phyloP scores from a whole-genome alignment of 2,797 vertebrate genomes.

The Phoebastria nigripes region DNA sequence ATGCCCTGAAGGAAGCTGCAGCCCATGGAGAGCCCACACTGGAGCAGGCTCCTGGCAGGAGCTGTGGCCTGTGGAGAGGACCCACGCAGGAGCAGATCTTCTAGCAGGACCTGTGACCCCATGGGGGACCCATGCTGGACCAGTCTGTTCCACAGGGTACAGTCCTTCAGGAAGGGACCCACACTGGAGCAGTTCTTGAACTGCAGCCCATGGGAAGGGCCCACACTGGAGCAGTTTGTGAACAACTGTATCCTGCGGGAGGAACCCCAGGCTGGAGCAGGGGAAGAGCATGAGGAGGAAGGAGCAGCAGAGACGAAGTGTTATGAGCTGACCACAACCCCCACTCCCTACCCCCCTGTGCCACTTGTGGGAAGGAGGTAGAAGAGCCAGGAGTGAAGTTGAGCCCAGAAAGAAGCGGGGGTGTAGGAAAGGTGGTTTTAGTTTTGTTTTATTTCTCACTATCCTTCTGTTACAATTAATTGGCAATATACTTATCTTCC shows the following conservation, averaged over 20 bases:
- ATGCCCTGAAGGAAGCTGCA: not conserved
- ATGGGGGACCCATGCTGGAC: not conserved
- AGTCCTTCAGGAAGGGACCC: not conserved
- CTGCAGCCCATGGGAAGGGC: not conserved
- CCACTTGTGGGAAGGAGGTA: too few relatives aligned
- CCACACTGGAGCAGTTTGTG: not conserved
- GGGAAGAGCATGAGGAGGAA: not conserved
- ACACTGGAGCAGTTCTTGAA: not conserved
- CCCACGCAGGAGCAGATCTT: too few relatives aligned
- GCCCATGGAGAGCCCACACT: not conserved
- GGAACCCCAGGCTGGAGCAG: not conserved
- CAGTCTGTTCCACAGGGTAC: not conserved
- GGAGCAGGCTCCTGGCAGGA: not conserved
- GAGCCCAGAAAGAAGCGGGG: accelerated
- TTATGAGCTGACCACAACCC: not conserved
- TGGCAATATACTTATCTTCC: not conserved
- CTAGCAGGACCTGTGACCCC: not conserved
- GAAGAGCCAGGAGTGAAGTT: not conserved
- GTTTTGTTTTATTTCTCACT: not conserved
- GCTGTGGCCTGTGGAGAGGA: not conserved
- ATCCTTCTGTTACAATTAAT: not conserved
- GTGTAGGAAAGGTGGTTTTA: not conserved
- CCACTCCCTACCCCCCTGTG: not conserved
- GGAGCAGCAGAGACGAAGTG: not conserved
- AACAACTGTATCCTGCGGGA: not conserved